These are phyloP conservation scores for Tichodroma muraria DNA, from an alignment of 2,113 vertebrate genomes.

Conservation along the genomic window DNA sequence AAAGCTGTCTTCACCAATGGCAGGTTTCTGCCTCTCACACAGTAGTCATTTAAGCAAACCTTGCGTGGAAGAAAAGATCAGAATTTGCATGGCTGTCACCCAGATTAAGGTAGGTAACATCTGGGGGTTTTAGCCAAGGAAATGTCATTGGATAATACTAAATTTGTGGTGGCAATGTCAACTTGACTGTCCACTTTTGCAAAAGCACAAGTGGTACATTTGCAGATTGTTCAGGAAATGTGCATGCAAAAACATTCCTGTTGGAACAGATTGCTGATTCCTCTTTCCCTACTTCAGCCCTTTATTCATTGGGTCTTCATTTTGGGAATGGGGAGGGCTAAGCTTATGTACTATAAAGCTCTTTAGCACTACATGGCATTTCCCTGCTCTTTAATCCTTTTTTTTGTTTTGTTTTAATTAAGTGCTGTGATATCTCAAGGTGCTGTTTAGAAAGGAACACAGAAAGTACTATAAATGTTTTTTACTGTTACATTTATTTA, in stretches of 20 bases:
- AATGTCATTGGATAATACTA: neutral
- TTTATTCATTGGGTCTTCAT: slow-evolving; percentile 36
- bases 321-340: slow-evolving; percentile 22
- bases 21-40: neutral
- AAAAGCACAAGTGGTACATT: neutral
- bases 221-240: slow-evolving; percentile 49
- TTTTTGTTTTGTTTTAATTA: neutral
- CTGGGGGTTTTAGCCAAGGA: neutral
- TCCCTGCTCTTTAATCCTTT: neutral
- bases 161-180: neutral
- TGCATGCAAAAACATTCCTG: slow-evolving; percentile 47
- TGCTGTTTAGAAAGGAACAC: neutral
- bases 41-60: neutral
- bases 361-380: neutral
- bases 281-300: slow-evolving; percentile 9
- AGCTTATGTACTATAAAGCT: neutral
- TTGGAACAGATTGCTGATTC: slow-evolving; percentile 37
- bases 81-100: neutral
- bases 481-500: neutral
- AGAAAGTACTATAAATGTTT: neutral
- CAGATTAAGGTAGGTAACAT: slow-evolving; percentile 13
- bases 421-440: neutral
- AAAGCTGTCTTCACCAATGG: neutral
- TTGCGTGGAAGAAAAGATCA: neutral
- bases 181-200: neutral